Evolutionary conservation across 2,113 vertebrate species (phyloP).

Genomic region (Himantopus leucocephalus): DNA sequence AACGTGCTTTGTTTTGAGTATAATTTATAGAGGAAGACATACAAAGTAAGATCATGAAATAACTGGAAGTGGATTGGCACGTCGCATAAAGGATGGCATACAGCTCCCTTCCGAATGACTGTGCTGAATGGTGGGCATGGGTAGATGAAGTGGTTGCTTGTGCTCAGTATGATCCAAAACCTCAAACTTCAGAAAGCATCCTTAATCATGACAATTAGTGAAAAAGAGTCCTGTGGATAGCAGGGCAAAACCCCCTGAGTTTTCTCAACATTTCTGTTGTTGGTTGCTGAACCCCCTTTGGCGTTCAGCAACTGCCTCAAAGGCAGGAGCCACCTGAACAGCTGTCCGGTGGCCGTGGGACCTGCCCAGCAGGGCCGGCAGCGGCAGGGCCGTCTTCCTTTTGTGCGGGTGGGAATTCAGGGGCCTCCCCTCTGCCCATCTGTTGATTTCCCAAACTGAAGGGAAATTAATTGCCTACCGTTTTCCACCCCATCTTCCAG

Average conservation of each 20-base stretch:
- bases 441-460: neutral
- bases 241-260: neutral
- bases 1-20: neutral
- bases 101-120: neutral
- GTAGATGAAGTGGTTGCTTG: neutral
- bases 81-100: neutral
- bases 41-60: neutral
- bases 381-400: neutral
- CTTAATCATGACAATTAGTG: neutral
- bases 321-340: neutral
- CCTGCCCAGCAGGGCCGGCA: rapidly evolving
- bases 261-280: neutral
- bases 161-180: neutral
- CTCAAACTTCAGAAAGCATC: neutral
- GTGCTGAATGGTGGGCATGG: neutral
- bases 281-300: neutral
- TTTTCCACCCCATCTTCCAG: neutral
- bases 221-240: neutral
- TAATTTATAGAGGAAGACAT: neutral
- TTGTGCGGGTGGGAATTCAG: neutral
- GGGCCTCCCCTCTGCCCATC: neutral
- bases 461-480: neutral
- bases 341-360: neutral
- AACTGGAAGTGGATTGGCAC: neutral
- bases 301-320: neutral